Evolutionary conservation across 2,888 invertebrate species (phyloP), one percentile per base, ranked within the genome.

Genomic region (Silvanus unidentatus): DNA sequence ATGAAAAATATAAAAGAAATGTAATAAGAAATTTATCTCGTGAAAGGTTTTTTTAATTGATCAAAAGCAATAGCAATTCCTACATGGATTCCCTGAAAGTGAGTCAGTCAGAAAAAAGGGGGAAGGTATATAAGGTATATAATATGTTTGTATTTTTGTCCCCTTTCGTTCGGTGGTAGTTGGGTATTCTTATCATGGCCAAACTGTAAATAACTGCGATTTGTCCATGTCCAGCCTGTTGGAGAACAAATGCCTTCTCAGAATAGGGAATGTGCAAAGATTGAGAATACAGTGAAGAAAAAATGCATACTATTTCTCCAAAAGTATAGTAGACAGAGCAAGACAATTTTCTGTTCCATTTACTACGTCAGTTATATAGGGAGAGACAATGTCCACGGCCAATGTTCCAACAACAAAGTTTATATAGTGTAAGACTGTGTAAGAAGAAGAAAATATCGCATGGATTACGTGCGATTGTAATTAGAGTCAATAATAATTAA

Each of bases 301-400:
- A 71, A 73, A 72, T 68, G 68, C 66, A 66, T 65, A 66, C 64
- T 58, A 66, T 68, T 66, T 65, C 63, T 61, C 58, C 64, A 61
- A 60, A 57, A 59, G 58, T 55, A 57, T 59, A 55, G 53, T 54
- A 53, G 50, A 59, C 55, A 53, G 63, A 59, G 62, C 62, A 65
- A 70, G 72, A 72, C 72, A 73, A 73, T 73, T 73, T 73, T 73
- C 73, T 70, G 65, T 70, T 61, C 70, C 72, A 73, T 73, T 73
- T 71, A 63, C 61, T 66, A 62, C 68, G 71, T 72, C 70, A 62
- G 67, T 71, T 67, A 53, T 52, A 45, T 45, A 42, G 45, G 48
- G 43, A 62, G 49, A 58, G 52, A 45, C 60, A 52, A 53, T 64
- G 65, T 63, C 65, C 64, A 63, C 58, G 59, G 54, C 57, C 4